Percentiles rank a stretch among this genome's conserved stretches.
phyloP scores from a whole-genome alignment of 2,113 vertebrate genomes.

The Chunga burmeisteri region DNA sequence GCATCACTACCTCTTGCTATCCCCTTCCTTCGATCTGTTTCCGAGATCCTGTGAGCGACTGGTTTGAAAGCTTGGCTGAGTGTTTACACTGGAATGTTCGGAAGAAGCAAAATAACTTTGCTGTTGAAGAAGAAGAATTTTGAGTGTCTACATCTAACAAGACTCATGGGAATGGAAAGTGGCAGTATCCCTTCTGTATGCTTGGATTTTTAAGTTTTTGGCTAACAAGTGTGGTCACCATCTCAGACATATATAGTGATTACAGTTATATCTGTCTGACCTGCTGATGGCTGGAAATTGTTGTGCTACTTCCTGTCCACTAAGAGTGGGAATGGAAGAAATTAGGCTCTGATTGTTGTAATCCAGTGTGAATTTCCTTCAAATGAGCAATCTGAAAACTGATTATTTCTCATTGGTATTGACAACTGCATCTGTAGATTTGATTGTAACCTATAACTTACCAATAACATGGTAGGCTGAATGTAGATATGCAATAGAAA shows the following conservation, averaged over 20 bases:
- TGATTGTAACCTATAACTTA: not conserved
- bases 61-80: slow-evolving; percentile 85
- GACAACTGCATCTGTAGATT: not conserved
- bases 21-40: slow-evolving; percentile 86
- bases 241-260: not conserved
- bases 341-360: not conserved
- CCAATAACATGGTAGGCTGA: not conserved
- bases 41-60: slow-evolving; percentile 82
- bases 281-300: not conserved
- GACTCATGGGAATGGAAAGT: not conserved
- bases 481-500: not conserved
- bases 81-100: slow-evolving; percentile 87
- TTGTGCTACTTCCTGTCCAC: not conserved
- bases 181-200: not conserved
- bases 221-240: not conserved
- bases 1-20: slow-evolving; percentile 88
- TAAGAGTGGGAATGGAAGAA: not conserved
- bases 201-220: not conserved
- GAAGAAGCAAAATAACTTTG: slow-evolving; percentile 82
- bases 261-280: not conserved
- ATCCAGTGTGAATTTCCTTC: not conserved
- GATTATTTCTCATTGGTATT: not conserved
- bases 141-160: not conserved
- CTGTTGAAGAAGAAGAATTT: slow-evolving; percentile 65
- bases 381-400: not conserved